These are phyloP conservation scores for Dipodomys merriami DNA, from an alignment of 2,113 vertebrate species.

Conservation along the genomic window DNA sequence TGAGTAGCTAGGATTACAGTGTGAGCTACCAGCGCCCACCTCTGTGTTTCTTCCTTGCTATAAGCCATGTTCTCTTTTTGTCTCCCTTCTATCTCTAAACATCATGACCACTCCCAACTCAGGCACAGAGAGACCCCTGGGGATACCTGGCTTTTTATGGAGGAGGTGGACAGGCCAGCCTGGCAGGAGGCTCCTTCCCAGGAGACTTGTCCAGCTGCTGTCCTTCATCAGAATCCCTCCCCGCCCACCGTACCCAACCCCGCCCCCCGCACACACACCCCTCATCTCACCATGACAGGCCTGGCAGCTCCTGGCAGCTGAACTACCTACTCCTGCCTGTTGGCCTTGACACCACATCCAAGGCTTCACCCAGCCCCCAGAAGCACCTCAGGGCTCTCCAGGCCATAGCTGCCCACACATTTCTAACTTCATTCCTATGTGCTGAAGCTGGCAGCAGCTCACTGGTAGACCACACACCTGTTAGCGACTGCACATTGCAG, in stretches of 20 bases:
- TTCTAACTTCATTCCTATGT: not conserved
- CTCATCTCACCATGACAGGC: not conserved
- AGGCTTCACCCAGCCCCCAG: not conserved
- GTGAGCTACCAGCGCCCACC: too few relatives aligned
- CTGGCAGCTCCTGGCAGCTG: not conserved
- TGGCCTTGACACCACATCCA: not conserved
- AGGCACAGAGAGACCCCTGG: not conserved
- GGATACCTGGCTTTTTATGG: not conserved
- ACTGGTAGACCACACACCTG: not conserved
- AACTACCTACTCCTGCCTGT: slow-evolving; percentile 35
- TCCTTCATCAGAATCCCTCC: not conserved
- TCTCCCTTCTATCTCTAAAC: not conserved
- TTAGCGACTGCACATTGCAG: not conserved
- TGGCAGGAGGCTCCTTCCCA: not conserved
- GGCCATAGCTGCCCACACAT: not conserved
- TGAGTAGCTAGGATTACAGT: too few relatives aligned
- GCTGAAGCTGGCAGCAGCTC: not conserved
- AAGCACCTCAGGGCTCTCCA: not conserved
- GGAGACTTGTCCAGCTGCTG: not conserved
- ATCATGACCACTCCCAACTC: not conserved
- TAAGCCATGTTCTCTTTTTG: not conserved
- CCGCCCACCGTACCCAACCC: too few relatives aligned
- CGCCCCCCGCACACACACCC: too few relatives aligned
- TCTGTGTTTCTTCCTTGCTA: not conserved
- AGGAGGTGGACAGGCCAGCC: not conserved